Evolutionary conservation across 2,113 vertebrate genomes (phyloP).

Genomic region (Megaceryle maxima): DNA sequence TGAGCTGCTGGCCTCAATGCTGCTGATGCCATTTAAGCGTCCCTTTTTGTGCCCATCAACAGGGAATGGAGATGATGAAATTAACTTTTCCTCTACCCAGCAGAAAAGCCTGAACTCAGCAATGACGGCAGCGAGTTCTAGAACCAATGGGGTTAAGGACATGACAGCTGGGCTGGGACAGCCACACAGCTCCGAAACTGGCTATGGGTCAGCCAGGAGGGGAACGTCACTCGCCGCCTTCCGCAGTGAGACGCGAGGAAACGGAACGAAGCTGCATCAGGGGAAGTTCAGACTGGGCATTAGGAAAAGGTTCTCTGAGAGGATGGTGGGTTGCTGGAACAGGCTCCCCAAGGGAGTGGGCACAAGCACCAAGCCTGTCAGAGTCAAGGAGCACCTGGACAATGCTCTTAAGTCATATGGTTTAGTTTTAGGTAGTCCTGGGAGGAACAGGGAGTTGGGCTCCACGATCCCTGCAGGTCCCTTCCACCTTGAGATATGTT

Average conservation of each 20-base stretch:
- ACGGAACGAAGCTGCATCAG: accelerated
- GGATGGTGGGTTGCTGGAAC: background rate
- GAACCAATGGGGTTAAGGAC: accelerated
- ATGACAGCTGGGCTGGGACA: background rate
- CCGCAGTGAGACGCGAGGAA: accelerated
- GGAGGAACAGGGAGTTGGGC: background rate
- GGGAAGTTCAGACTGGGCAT: background rate
- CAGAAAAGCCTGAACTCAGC: background rate
- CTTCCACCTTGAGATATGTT: background rate
- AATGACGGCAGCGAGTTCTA: background rate
- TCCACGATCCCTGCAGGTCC: background rate
- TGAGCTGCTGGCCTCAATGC: background rate
- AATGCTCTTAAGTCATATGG: accelerated
- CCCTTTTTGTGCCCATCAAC: background rate
- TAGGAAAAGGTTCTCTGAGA: background rate
- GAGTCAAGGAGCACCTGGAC: background rate
- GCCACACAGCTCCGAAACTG: accelerated
- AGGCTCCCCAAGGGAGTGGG: background rate
- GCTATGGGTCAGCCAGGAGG: background rate
- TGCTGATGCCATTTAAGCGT: background rate
- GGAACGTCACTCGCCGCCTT: accelerated
- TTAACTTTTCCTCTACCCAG: background rate
- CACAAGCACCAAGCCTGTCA: background rate
- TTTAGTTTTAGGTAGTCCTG: background rate
- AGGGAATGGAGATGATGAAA: background rate